Conservation (phyloP, 2,797 vertebrate species). For the Sparus aurata region DNA sequence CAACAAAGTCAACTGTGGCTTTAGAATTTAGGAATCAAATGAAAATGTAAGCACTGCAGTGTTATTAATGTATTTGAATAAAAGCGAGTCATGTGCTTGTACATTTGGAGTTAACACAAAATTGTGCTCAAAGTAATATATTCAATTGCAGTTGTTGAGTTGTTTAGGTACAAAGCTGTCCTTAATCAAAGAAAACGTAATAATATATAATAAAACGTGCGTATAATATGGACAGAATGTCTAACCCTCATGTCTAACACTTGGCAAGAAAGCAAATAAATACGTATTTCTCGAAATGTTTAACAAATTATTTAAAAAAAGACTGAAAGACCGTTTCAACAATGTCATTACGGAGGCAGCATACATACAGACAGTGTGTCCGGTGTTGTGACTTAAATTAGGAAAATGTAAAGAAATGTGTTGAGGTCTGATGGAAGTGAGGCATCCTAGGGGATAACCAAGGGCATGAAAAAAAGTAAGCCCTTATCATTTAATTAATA, state of each 20-base stretch:
- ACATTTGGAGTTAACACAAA: constrained; percentile 1
- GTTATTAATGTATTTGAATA: not conserved
- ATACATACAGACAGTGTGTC: not conserved
- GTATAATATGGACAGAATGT: not conserved
- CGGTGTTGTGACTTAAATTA: not conserved
- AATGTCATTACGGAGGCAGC: no score
- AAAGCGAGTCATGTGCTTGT: not conserved
- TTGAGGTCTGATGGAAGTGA: not conserved
- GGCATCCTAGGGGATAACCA: not conserved
- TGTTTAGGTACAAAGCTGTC: not conserved
- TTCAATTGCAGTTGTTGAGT: not conserved
- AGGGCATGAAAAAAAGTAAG: not conserved
- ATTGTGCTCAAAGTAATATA: not conserved
- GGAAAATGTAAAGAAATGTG: not conserved
- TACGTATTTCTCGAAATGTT: not conserved
- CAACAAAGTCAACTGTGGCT: not conserved
- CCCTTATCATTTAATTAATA: not conserved
- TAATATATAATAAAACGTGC: no score
- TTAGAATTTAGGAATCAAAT: not conserved
- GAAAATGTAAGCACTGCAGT: not conserved
- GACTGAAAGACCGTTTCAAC: not conserved
- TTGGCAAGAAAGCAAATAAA: not conserved
- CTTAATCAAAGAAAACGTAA: constrained; percentile 7
- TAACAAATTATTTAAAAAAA: no score
- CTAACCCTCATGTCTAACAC: no score